Conservation (phyloP, 2,113 vertebrate species). For the Xyliphius kryptos region DNA sequence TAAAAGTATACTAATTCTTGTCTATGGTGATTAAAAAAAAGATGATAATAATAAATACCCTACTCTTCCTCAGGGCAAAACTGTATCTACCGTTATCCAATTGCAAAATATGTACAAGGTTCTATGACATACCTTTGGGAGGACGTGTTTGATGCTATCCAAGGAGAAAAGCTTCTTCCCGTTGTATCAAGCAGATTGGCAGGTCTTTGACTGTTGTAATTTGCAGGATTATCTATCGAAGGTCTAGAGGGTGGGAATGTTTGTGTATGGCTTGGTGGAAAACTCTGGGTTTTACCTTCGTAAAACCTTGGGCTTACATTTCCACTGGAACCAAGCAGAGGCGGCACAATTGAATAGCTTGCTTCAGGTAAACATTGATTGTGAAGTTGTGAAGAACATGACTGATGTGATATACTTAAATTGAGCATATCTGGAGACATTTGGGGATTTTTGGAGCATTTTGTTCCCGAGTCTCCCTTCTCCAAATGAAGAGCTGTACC, state of each 20-base stretch:
- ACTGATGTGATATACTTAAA: no score
- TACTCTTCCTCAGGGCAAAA: no score
- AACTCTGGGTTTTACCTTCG: no score
- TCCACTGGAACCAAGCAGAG: no score
- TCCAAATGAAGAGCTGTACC: not conserved
- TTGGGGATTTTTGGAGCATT: not conserved
- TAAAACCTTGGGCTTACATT: not conserved
- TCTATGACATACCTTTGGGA: slow-evolving; percentile 45
- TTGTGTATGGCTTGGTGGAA: slow-evolving; percentile 9
- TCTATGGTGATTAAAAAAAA: no score
- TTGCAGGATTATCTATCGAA: slow-evolving; percentile 44
- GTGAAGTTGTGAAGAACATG: no score
- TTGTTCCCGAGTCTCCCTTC: slow-evolving; percentile 9
- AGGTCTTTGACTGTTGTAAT: slow-evolving; percentile 53
- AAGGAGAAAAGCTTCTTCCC: slow-evolving; percentile 19
- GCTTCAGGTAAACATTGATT: no score
- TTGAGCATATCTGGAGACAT: not conserved
- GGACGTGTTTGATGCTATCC: slow-evolving; percentile 9
- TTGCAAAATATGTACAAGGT: no score
- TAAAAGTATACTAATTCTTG: no score
- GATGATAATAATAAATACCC: no score
- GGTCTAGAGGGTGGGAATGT: not conserved
- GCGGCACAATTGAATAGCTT: no score
- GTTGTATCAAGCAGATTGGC: slow-evolving; percentile 25
- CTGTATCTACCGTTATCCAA: no score